Conservation (phyloP, 2,888 invertebrate genomes). For the Chrysomela aeneicollis region DNA sequence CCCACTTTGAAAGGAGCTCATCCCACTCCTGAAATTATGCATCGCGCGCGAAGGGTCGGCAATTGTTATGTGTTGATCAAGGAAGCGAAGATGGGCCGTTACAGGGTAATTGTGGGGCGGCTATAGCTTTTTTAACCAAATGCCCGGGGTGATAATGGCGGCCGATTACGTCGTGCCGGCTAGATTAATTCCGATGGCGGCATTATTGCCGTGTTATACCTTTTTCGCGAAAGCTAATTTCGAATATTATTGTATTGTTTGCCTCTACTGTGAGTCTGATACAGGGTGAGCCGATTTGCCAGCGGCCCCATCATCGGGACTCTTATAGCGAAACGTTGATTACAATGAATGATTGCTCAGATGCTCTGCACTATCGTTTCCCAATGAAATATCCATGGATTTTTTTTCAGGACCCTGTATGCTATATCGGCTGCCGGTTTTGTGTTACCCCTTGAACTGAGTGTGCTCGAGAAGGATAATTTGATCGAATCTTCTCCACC, state of each 20-base stretch:
- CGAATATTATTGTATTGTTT: neutral
- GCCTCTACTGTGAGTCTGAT: neutral
- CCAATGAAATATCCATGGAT: too few relatives aligned
- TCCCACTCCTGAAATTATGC: constrained; percentile 44
- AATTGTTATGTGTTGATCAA: constrained; percentile 62
- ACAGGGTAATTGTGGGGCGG: constrained; percentile 61
- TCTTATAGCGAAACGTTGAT: too few relatives aligned
- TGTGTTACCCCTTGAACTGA: constrained; percentile 36
- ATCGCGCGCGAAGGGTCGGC: constrained; percentile 48
- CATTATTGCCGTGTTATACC: constrained; percentile 26
- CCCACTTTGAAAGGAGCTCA: constrained; percentile 22
- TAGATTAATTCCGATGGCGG: constrained; percentile 57
- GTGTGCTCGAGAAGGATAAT: constrained; percentile 46
- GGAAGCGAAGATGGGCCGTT: constrained; percentile 59
- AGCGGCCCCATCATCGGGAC: too few relatives aligned
- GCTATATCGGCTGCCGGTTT: constrained; percentile 25
- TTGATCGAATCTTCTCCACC: constrained; percentile 54
- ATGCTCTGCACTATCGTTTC: too few relatives aligned
- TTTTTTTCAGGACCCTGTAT: neutral
- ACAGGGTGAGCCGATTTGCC: too few relatives aligned
- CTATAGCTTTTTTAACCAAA: constrained; percentile 64
- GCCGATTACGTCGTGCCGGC: constrained; percentile 55
- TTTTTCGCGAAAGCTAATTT: constrained; percentile 25
- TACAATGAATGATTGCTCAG: too few relatives aligned
- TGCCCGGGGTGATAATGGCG: constrained; percentile 62